These are phyloP conservation scores for Galagoides demidoff DNA, from an alignment of 2,797 vertebrate species.

Conservation along the genomic window DNA sequence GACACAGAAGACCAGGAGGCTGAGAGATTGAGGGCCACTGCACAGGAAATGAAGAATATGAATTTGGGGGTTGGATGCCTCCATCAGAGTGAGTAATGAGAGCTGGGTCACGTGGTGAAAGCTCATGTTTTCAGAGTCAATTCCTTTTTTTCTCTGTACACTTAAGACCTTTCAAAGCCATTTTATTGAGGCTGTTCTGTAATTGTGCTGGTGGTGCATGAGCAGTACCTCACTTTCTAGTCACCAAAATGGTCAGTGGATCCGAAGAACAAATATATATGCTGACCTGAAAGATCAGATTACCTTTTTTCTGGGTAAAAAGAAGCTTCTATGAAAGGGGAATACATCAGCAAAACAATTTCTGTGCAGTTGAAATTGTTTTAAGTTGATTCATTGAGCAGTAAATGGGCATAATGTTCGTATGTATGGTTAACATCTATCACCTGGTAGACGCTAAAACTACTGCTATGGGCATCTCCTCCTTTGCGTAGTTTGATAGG, in stretches of 20 bases:
- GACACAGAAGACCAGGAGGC: not conserved
- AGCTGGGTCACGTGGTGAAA: slow-evolving; percentile 17
- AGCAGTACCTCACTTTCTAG: not conserved
- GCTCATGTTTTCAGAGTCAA: slow-evolving; percentile 1
- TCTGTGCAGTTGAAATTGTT: not conserved
- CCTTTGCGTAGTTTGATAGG: not conserved
- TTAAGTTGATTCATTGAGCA: not conserved
- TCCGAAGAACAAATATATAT: not conserved
- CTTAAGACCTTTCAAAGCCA: slow-evolving; percentile 24
- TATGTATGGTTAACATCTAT: not conserved
- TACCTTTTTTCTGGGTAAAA: not conserved
- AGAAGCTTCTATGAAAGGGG: not conserved
- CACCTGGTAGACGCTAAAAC: not conserved
- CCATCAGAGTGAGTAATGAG: slow-evolving; percentile 31
- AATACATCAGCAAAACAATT: not conserved
- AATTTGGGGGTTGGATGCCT: not conserved
- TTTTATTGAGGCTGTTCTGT: not conserved
- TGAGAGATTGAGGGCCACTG: slow-evolving; percentile 2
- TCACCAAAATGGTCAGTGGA: not conserved
- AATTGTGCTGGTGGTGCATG: not conserved
- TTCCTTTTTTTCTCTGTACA: not conserved
- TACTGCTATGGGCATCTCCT: not conserved
- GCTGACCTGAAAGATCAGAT: not conserved
- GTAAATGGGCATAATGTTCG: not conserved
- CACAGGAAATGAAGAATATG: slow-evolving; percentile 45